Evolutionary conservation across 2,888 invertebrate genomes (phyloP).

Genomic region (Agapetus fuscipes): DNA sequence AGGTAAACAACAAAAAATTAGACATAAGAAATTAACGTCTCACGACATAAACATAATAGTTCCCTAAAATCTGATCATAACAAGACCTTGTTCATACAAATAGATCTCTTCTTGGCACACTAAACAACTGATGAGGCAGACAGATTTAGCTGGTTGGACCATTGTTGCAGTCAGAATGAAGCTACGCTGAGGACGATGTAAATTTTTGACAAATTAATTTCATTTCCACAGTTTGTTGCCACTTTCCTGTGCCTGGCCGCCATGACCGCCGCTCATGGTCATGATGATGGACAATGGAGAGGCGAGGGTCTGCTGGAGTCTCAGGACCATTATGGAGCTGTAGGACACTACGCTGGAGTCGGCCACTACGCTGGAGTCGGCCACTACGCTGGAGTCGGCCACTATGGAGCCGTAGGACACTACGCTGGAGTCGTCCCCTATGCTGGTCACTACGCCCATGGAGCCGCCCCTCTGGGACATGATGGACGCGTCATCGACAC

Average conservation of each 20-base stretch:
- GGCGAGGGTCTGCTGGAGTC: constrained; percentile 11
- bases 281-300: constrained; percentile 7
- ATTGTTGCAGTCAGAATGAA: no score
- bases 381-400: constrained; percentile 25
- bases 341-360: constrained; percentile 27
- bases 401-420: constrained; percentile 1
- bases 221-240: constrained; percentile 10
- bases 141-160: no score
- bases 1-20: no score
- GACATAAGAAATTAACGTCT: no score
- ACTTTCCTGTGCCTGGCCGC: constrained; percentile 14
- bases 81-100: no score
- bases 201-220: not conserved
- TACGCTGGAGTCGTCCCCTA: constrained; percentile 1
- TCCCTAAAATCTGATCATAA: no score
- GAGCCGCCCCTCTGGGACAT: constrained; percentile 46
- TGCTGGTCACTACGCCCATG: constrained; percentile 27
- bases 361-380: constrained; percentile 53
- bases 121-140: no score
- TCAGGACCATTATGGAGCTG: constrained; percentile 3
- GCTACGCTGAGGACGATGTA: no score
- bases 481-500: constrained; percentile 50
- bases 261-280: constrained; percentile 24
- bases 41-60: no score
- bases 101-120: no score